Conservation (phyloP, 2,888 invertebrate genomes). For the Germaria angustata region DNA sequence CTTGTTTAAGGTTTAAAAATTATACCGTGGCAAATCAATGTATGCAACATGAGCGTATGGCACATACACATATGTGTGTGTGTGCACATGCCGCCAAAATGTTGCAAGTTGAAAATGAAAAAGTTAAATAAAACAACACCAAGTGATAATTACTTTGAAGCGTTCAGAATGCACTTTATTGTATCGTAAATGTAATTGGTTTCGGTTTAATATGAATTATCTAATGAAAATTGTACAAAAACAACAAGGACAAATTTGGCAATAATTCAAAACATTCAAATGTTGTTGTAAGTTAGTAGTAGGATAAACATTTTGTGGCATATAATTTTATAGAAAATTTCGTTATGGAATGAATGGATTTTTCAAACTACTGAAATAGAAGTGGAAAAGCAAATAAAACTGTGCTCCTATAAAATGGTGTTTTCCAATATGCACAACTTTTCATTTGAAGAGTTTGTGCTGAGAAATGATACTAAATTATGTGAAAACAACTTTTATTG, state of each 20-base stretch:
- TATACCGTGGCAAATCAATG: slow-evolving; percentile 22
- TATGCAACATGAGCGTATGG: background rate
- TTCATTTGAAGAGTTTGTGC: background rate
- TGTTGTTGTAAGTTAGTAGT: too few species aligned
- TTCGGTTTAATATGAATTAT: slow-evolving; percentile 71
- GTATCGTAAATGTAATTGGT: slow-evolving; percentile 78
- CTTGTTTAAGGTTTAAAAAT: slow-evolving; percentile 42
- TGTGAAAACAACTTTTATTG: too few species aligned
- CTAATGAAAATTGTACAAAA: slow-evolving; percentile 38
- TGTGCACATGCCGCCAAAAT: slow-evolving; percentile 14
- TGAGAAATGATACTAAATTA: too few species aligned
- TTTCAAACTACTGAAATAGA: slow-evolving; percentile 30
- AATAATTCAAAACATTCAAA: too few species aligned
- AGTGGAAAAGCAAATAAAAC: background rate
- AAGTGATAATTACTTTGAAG: slow-evolving; percentile 69
- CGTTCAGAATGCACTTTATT: slow-evolving; percentile 75
- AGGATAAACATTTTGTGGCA: too few species aligned
- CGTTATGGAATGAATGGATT: slow-evolving; percentile 30
- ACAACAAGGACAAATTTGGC: background rate
- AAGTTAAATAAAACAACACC: slow-evolving; percentile 9
- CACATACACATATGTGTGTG: background rate
- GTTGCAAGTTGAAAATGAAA: slow-evolving; percentile 13
- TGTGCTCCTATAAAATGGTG: background rate
- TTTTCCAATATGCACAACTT: background rate
- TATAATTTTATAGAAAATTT: slow-evolving; percentile 18